These are phyloP conservation scores for Cynocephalus volans DNA, from an alignment of 2,113 vertebrate species.

Conservation along the genomic window DNA sequence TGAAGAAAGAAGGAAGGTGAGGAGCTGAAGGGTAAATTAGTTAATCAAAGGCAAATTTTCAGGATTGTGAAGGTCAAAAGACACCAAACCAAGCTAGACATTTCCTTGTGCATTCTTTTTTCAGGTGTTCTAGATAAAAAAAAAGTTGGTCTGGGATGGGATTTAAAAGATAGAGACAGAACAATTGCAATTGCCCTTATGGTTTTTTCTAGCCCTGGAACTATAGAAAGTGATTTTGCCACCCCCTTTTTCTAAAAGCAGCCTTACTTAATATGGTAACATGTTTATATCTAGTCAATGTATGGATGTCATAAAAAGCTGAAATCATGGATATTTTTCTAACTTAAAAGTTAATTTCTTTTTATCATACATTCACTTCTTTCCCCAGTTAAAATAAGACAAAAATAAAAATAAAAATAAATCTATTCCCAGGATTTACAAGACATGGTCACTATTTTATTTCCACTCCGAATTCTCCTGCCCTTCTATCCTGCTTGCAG, in stretches of 20 bases:
- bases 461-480: slow-evolving; percentile 36
- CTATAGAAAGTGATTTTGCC: background rate
- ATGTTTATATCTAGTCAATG: background rate
- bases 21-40: background rate
- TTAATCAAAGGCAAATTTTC: background rate
- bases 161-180: background rate
- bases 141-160: background rate
- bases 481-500: slow-evolving; percentile 56
- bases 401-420: background rate
- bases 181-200: background rate
- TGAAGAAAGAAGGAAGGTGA: background rate
- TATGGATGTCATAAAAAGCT: slow-evolving; percentile 1
- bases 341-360: background rate
- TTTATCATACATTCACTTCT: slow-evolving; percentile 1
- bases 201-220: background rate
- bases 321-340: slow-evolving; percentile 28
- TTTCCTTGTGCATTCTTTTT: background rate
- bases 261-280: background rate
- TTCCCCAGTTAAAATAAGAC: slow-evolving; percentile 50
- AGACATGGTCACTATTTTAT: slow-evolving; percentile 44
- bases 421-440: slow-evolving; percentile 19
- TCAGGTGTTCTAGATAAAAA: background rate
- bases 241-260: background rate
- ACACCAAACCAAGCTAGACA: background rate
- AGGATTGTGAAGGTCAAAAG: background rate